Base-by-base conservation (phyloP, 2,113 vertebrate genomes). In the Murina feae region DNA sequence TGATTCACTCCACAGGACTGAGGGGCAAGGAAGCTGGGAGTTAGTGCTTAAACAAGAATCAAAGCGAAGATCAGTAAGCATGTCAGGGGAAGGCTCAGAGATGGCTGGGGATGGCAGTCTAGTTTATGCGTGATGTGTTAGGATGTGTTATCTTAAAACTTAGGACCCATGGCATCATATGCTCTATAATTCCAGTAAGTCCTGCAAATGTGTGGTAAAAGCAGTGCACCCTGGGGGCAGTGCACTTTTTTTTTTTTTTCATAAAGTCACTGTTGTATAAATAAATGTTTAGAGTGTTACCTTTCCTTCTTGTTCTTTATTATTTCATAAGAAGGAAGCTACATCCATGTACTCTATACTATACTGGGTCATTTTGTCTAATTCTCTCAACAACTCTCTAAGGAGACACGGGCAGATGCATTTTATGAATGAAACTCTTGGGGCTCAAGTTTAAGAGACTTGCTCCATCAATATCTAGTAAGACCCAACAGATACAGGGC, bases 271-370 rank as follows among this genome's bases (percentile, higher is more conserved):
- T 32, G 1, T 42, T 60, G 21, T n/a, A 14, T n/a, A 53, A 65
- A 89, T 39, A 68, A 60, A 35, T 58, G 30, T 39, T 55, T 39
- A 58, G 17, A 74, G 37, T 28, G 1, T 63, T 28, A 4, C 10
- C 28, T 84, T 49, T 5, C 17, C 58, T 10, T 66, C 63, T 91
- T 80, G 49, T 14, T 66, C 42, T 60, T 58, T 4, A 6, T 51
- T 30, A 37, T 74, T 76, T 93, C 60, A 20, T 20, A 71, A 86
- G 39, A 75, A 39, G 13, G 76, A 81, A 93, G 28, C 37, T 90
- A 2, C 49, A n/a, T 69, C 25, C 9, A 1, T 30, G 9, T 68
- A 51, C 0, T 63, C 49, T 60, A 16, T 17, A 2, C 7, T 9
- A 5, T 55, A 37, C 44, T 30, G 2, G 20, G 13, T 55, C 35